These are phyloP conservation scores for Drosophila antonietae DNA, from an alignment of 2,888 invertebrate genomes.

Conservation along the genomic window DNA sequence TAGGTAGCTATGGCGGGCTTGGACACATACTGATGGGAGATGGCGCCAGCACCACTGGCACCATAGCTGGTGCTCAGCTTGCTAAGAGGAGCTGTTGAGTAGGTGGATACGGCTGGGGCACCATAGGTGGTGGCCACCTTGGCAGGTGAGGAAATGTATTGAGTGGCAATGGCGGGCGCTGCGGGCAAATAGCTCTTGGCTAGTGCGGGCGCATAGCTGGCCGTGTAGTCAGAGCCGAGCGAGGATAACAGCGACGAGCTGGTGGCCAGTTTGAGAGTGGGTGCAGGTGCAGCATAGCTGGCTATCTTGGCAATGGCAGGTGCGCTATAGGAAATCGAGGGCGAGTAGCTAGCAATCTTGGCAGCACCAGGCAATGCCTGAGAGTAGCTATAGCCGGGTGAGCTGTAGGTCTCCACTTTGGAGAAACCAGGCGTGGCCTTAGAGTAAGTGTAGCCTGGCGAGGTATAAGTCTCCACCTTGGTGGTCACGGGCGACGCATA, in stretches of 20 bases:
- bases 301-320: conserved; percentile 65
- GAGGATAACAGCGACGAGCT: conserved; percentile 59
- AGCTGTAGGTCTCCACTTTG: conserved; percentile 73
- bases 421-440: conserved; percentile 72
- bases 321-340: conserved; percentile 65
- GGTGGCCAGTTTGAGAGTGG: conserved; percentile 50
- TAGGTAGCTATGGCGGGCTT: conserved; percentile 56
- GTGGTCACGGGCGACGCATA: conserved; percentile 82
- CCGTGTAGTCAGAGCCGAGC: conserved; percentile 53
- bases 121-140: conserved; percentile 63
- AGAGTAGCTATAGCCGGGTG: conserved; percentile 67
- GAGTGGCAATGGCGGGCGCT: conserved; percentile 48
- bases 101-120: conserved; percentile 43
- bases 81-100: conserved; percentile 38
- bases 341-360: conserved; percentile 79
- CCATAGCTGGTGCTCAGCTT: conserved; percentile 54
- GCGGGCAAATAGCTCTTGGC: conserved; percentile 70
- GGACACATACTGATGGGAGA: conserved; percentile 76
- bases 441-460: conserved; percentile 85
- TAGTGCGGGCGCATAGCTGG: conserved; percentile 70
- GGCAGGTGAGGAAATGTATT: conserved; percentile 57
- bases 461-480: conserved; percentile 80
- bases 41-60: conserved; percentile 42
- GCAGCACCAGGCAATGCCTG: conserved; percentile 54
- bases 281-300: conserved; percentile 47